Evolutionary conservation across 2,888 invertebrate genomes (phyloP), one percentile per base, ranked within the genome.

Genomic region (Emmelina monodactyla): DNA sequence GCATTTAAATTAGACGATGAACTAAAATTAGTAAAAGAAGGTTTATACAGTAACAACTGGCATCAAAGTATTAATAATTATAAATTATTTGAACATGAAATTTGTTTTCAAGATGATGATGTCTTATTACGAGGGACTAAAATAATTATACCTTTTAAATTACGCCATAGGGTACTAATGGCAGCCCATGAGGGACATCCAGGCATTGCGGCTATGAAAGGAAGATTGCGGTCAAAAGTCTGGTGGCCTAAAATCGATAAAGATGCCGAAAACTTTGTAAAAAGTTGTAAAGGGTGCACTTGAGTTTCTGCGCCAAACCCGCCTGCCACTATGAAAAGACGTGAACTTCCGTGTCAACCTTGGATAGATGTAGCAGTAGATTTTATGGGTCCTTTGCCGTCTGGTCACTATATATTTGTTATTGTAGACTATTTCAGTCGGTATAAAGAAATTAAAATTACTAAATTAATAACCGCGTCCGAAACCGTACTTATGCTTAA

Each of bases 131-230:
- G 41, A 10, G 38, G 38, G 9, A 31, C 16, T 9, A 34, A 33
- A 31, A 35, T 41, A 1, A 35, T 37, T 1, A 39, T 41, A 2
- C 38, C 41, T 2, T 2, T 14, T 1, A 33, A 19, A 7, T 11
- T 38, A 15, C 31, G 42, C n/a, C 13, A 39, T 16, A 15, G 35
- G 30, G 41, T 43, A 2, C 31, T 51, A 31, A 38, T 32, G 2
- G 40, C 44, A 11, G 40, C 42, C 6, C 42, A 42, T 16, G 38
- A 41, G 19, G 40, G 38, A 3, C 42, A 42, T 22, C 40, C 36
- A 7, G 34, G 33, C 2, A 37, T 39, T 9, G 37, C 35, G 1
- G 32, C 35, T 1, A 42, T 42, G 42, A 39, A 42, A 19, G 25
- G 13, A 9, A 11, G 38, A 10, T 10, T 40, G n/a, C 32, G 39